These are phyloP conservation scores for Cydia strobilella DNA, from an alignment of 1,140 invertebrate species.

Conservation along the genomic window DNA sequence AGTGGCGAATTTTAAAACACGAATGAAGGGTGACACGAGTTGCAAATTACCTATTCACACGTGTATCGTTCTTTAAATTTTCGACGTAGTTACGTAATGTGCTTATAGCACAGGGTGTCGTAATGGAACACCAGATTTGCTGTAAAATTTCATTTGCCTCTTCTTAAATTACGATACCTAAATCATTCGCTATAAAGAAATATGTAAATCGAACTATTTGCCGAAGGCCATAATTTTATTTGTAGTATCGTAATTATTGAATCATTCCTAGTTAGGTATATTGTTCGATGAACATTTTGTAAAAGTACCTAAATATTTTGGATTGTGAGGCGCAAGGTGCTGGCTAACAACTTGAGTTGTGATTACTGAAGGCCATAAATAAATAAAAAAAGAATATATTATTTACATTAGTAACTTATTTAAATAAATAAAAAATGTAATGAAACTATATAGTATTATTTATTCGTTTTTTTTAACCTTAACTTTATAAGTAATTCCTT, in stretches of 20 bases:
- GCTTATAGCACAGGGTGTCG: too few relatives aligned
- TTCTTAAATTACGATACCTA: background rate
- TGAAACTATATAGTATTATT: background rate
- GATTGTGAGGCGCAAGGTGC: background rate
- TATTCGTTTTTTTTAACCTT: background rate
- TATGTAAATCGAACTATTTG: background rate
- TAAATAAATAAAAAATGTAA: conserved; percentile 19
- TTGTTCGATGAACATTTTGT: conserved; percentile 1
- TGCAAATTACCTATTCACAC: too few relatives aligned
- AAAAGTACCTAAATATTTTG: background rate
- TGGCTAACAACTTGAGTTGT: conserved; percentile 18
- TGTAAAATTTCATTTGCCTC: background rate
- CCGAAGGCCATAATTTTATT: background rate
- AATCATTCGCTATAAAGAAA: background rate
- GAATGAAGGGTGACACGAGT: too few relatives aligned
- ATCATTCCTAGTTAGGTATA: background rate
- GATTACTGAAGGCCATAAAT: conserved; percentile 22
- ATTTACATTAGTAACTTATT: conserved; percentile 33
- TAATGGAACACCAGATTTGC: too few relatives aligned
- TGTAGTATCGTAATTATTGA: background rate
- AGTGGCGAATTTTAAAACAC: too few relatives aligned
- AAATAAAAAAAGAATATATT: conserved; percentile 27
- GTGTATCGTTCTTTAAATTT: too few relatives aligned
- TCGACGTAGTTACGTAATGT: too few relatives aligned
- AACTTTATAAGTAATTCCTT: background rate